Evolutionary conservation across 2,797 vertebrate species (phyloP), one percentile per base, ranked within the genome.

Genomic region (Aeoliscus strigatus): DNA sequence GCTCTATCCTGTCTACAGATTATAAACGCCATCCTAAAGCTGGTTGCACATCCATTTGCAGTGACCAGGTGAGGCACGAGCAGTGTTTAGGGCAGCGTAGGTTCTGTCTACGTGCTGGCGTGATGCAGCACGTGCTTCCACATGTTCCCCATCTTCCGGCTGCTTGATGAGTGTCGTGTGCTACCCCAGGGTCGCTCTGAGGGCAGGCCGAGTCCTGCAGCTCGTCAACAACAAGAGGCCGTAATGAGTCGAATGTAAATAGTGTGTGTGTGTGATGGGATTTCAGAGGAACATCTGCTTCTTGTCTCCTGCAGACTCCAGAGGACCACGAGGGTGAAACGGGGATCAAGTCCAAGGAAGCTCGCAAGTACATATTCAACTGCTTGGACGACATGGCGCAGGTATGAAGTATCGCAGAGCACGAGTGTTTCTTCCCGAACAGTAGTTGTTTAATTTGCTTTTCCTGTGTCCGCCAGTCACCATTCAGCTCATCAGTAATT

Each of bases 381-480:
- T 99, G 96, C 80, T 79, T 99, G 87, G 96, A 98, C 80, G 96
- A 98, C 42, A 99, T 99, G 96, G 96, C 96, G 36, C 95, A 98
- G 93, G 94, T 97, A 91, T 75, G 84, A 15, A 24, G 13, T 9
- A 26, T 52, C 37, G 3, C 29, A 42, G 25, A 65, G 11, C 45
- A 4, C 4, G 2, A 6, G 21, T 12, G 25, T 10, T 58, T 14
- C 33, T 23, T 14, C 18, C 27, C 7, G 0, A 8, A 4, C 50
- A 9, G 12, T 16, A 37, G 21, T 31, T 38, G 1, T 30, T 26
- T 34, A 21, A 9, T 35, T 33, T 25, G 3, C 18, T 38, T 26
- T 44, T 38, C 3, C 17, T 51, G n/a, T 63, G 36, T 42, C 12
- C 30, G 21, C 26, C 27, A 32, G 34, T 21, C 38, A 1, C 36